phyloP scores from a whole-genome alignment of 1,140 invertebrate species.

The Rhagoletis pomonella region DNA sequence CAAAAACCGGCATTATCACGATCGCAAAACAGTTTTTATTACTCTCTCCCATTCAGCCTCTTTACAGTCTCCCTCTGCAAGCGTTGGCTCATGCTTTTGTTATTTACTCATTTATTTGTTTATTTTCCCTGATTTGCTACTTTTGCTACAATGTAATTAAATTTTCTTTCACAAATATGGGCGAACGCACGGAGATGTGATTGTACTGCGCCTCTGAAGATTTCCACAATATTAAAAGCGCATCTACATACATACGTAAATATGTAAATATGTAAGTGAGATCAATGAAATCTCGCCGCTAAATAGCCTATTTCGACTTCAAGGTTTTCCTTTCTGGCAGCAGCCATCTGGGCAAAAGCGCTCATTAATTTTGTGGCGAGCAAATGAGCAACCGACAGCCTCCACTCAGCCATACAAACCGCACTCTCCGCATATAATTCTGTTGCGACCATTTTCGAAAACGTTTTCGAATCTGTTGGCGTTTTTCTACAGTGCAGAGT shows the following conservation, averaged over 20 bases:
- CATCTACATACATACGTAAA: not conserved
- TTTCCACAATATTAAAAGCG: not conserved
- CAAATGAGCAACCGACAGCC: not conserved
- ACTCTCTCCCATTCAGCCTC: not conserved
- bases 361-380: conserved; percentile 8
- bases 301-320: not conserved
- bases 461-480: conserved; percentile 32
- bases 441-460: conserved; percentile 27
- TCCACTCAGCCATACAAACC: not conserved
- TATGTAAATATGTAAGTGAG: not conserved
- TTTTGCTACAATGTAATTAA: not conserved
- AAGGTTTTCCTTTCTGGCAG: not conserved
- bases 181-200: no score
- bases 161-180: not conserved
- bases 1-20: not conserved
- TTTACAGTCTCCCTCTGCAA: not conserved
- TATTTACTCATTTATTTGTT: not conserved
- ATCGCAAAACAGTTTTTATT: not conserved
- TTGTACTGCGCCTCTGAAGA: not conserved
- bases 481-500: not conserved
- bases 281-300: not conserved
- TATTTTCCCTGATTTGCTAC: not conserved
- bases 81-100: not conserved
- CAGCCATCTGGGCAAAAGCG: conserved; percentile 28
- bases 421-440: not conserved